Base-by-base conservation (phyloP, 2,888 invertebrate genomes). In the Drosophila atroscutellata region DNA sequence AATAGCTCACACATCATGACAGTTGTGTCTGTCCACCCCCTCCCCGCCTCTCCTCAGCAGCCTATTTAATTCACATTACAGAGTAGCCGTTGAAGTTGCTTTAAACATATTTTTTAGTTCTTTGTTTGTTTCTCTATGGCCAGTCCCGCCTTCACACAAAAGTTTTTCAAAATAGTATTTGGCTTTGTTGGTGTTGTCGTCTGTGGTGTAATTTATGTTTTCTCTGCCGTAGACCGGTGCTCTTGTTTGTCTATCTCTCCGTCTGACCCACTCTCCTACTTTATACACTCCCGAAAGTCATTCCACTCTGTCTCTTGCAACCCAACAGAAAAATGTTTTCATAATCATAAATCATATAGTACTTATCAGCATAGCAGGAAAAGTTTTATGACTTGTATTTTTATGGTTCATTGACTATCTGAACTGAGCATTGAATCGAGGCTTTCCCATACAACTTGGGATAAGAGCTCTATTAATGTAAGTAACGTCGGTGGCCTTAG, bases 141-240 rank as follows among this genome's bases (percentile, higher is more conserved):
- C 24, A 26, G 11, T 20, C n/a, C 9, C 32, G 18, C 18, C 6
- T 45, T 26, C 30, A 49, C 24, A 54, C 18, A 64, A 73, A 68
- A 82, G 70, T 76, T 81, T 83, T 79, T 77, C 50, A 73, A 75
- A 75, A 75, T 68, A 58, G 58, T 37, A 55, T 57, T 55, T 55
- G 20, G 15, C 36, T 45, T 32, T 57, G 18, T 51, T 24, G 49
- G 39, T 64, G n/a, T 39, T 70, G 64, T 72, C 49, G 68, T 54
- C 47, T 70, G 47, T 52, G 61, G 39, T 65, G 74, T 81, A 86
- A 86, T 86, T 86, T 84, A 84, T 84, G 86, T 84, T 84, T 80
- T 86, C 77, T 77, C 64, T 80, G 81, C 58, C 77, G 75, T 45
- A 60, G 58, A 57, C 59, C 59, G 63, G 63, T 72, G 49, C 54